Percentiles rank a stretch among this genome's conserved stretches.
Evolutionary conservation across 2,888 invertebrate genomes (phyloP).

Genomic region (Agonum fuliginosum): DNA sequence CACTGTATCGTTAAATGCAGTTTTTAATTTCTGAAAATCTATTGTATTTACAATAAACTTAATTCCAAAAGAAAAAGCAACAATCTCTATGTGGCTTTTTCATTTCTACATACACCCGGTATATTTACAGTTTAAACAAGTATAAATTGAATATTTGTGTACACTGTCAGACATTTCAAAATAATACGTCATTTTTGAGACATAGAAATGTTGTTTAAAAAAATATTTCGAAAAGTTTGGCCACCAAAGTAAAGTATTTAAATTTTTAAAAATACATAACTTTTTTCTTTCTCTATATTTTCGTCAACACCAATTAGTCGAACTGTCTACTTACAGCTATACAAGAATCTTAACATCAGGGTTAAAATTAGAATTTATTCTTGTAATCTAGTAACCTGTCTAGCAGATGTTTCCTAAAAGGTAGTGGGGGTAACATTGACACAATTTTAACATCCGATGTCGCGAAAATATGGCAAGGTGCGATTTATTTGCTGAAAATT

Average conservation of each 20-base stretch:
- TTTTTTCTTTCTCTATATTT: constrained; percentile 4
- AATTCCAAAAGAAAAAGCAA: no score
- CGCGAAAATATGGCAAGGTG: not conserved
- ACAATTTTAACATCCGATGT: not conserved
- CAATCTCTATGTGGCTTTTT: no score
- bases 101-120: no score
- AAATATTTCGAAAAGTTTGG: not conserved
- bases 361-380: constrained; percentile 27
- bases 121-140: no score
- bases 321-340: not conserved
- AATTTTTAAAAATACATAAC: not conserved
- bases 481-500: constrained; percentile 13
- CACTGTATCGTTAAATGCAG: no score
- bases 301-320: constrained; percentile 32
- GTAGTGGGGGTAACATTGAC: not conserved
- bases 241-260: not conserved
- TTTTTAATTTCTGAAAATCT: no score
- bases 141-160: no score
- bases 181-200: no score
- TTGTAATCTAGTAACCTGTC: not conserved
- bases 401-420: constrained; percentile 1
- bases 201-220: no score
- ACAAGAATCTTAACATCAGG: not conserved
- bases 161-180: not conserved
- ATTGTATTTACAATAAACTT: no score